Conservation (phyloP, 2,888 invertebrate species). For the Drosophila ochracea region DNA sequence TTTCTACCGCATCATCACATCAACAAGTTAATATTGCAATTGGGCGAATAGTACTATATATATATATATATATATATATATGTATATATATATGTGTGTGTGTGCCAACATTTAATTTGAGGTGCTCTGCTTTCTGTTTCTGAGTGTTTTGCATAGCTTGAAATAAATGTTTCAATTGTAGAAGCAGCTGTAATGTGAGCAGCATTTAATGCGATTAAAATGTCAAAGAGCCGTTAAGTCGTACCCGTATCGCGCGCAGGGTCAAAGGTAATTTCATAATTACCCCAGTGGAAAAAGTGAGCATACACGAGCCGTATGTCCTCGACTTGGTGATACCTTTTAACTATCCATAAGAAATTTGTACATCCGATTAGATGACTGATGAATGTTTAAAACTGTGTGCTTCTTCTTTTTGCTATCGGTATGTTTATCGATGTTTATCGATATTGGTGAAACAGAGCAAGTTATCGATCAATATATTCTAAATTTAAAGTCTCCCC, state of each 20-base stretch:
- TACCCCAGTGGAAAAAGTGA: constrained; percentile 30
- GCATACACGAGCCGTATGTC: not conserved
- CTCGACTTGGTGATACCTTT: not conserved
- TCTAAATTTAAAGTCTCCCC: not conserved
- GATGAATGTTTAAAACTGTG: not conserved
- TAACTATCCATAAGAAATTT: not conserved
- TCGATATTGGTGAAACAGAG: not conserved
- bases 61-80: not conserved
- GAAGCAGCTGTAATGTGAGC: constrained; percentile 37
- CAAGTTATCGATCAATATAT: not conserved
- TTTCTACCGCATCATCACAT: constrained; percentile 59
- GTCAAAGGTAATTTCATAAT: constrained; percentile 57
- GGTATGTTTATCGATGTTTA: not conserved
- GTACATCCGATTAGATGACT: not conserved
- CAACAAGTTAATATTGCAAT: constrained; percentile 79
- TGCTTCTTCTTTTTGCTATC: not conserved
- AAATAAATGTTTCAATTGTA: not conserved
- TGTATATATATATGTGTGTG: no score
- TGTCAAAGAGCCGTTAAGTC: constrained; percentile 58
- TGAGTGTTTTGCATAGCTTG: not conserved
- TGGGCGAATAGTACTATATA: constrained; percentile 1
- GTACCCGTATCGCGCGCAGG: constrained; percentile 6
- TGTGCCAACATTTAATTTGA: not conserved
- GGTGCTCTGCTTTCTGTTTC: not conserved
- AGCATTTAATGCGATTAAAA: constrained; percentile 74